These are phyloP conservation scores for Luidia sarsii DNA, from an alignment of 53 echinoderm and acorn worm genomes.

Conservation along the genomic window DNA sequence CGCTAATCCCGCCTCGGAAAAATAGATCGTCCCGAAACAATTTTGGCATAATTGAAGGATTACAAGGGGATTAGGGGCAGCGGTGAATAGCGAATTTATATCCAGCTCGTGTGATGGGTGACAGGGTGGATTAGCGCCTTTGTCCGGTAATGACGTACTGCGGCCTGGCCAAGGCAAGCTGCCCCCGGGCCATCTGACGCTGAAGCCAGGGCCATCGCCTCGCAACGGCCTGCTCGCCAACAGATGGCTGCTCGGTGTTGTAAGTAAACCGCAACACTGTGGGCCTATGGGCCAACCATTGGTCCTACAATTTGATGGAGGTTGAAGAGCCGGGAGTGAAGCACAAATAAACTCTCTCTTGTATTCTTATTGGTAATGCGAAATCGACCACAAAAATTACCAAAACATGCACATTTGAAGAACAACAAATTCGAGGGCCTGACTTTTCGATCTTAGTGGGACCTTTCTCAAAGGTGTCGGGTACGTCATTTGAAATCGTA, in stretches of 20 bases:
- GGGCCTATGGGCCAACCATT: no score
- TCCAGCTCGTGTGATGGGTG: slow-evolving; percentile 40
- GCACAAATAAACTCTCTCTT: no score
- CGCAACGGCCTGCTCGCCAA: slow-evolving; percentile 21
- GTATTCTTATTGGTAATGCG: no score
- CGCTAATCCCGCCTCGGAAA: slow-evolving; percentile 12
- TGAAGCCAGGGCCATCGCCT: slow-evolving; percentile 10
- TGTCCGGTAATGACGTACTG: slow-evolving; percentile 32
- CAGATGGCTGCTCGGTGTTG: slow-evolving; percentile 26
- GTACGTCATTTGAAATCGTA: no score
- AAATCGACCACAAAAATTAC: no score
- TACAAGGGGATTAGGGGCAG: slow-evolving; percentile 37
- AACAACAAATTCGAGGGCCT: no score
- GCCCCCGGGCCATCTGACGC: slow-evolving; percentile 25
- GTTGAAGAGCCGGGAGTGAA: no score
- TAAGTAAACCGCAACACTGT: no score
- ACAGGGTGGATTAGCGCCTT: slow-evolving; percentile 21
- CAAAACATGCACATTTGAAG: no score
- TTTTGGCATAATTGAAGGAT: slow-evolving; percentile 49
- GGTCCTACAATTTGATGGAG: no score
- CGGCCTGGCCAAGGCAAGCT: slow-evolving; percentile 20
- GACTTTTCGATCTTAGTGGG: no score
- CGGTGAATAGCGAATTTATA: slow-evolving; percentile 44
- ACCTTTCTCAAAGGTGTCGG: no score
- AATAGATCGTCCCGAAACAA: slow-evolving; percentile 28